A percentile compares a stretch with the other conserved stretches of the same genome.
These are phyloP conservation scores for Andricus grossulariae DNA, from an alignment of 1,140 invertebrate species.

Conservation along the genomic window DNA sequence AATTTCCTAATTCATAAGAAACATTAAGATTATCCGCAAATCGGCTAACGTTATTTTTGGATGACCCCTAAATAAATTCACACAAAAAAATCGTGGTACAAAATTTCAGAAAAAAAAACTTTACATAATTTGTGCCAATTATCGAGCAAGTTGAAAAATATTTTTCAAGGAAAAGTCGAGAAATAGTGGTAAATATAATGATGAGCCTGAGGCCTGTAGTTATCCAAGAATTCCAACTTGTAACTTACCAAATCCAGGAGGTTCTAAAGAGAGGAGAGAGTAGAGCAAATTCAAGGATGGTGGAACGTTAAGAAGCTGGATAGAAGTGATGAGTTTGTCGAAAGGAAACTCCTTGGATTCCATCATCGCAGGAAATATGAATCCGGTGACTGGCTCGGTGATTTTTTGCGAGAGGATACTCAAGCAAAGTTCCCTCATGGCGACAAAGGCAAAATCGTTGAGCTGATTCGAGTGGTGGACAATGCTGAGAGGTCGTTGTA, in stretches of 20 bases:
- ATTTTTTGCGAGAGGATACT: constrained; percentile 69
- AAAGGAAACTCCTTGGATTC: constrained; percentile 74
- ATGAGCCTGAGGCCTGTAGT: too few species aligned
- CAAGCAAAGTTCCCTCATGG: constrained; percentile 63
- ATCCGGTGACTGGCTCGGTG: constrained; percentile 70
- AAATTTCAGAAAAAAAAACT: too few species aligned
- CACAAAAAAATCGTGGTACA: too few species aligned
- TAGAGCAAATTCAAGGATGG: constrained; percentile 76
- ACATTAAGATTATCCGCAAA: too few species aligned
- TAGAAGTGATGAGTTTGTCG: constrained; percentile 71
- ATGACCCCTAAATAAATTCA: too few species aligned
- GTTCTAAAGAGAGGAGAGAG: constrained; percentile 82
- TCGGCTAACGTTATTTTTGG: too few species aligned
- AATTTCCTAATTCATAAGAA: too few species aligned
- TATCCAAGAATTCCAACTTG: constrained; percentile 35
- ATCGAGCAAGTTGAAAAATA: too few species aligned
- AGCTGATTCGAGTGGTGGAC: constrained; percentile 56
- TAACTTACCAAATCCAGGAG: constrained; percentile 79
- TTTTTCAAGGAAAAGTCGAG: too few species aligned
- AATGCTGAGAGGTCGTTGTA: constrained; percentile 83
- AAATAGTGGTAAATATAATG: too few species aligned
- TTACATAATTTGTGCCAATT: too few species aligned
- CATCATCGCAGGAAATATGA: constrained; percentile 75
- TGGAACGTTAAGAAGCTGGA: constrained; percentile 68
- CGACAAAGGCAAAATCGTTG: constrained; percentile 67